These are phyloP conservation scores for Bufotes viridis DNA, from an alignment of 2,797 vertebrate genomes.

Conservation along the genomic window DNA sequence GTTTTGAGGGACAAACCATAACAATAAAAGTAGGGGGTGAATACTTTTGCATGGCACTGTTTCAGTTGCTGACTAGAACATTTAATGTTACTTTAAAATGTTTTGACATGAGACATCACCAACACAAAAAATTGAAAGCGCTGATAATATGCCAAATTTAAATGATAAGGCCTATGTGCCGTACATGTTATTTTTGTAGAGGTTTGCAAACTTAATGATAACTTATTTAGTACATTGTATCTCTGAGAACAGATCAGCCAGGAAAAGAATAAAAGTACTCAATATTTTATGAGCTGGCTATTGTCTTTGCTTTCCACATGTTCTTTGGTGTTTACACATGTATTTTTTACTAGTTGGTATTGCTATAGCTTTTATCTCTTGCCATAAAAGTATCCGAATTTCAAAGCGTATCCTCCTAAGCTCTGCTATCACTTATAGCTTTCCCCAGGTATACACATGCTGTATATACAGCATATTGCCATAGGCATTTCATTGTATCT, in stretches of 20 bases:
- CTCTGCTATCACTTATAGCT: not conserved
- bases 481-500: slow-evolving; percentile 12
- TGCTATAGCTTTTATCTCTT: not conserved
- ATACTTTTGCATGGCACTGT: too few species aligned
- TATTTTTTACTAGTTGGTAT: slow-evolving; percentile 33
- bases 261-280: not conserved
- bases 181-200: slow-evolving; percentile 13
- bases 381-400: not conserved
- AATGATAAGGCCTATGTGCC: not conserved
- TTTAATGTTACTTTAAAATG: not conserved
- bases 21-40: too few species aligned
- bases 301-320: not conserved
- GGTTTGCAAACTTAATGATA: slow-evolving; percentile 27
- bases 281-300: slow-evolving; percentile 34
- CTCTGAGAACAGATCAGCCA: not conserved
- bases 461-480: not conserved
- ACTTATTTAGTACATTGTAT: slow-evolving; percentile 31
- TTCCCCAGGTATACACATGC: not conserved
- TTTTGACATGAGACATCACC: not conserved
- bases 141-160: not conserved
- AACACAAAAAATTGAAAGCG: not conserved
- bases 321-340: slow-evolving; percentile 42
- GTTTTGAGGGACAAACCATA: too few species aligned
- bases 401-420: slow-evolving; percentile 12
- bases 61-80: not conserved